A percentile compares a stretch with the other conserved stretches of the same genome.
phyloP scores from a whole-genome alignment of 2,888 invertebrate genomes.

The Coleophora flavipennella region DNA sequence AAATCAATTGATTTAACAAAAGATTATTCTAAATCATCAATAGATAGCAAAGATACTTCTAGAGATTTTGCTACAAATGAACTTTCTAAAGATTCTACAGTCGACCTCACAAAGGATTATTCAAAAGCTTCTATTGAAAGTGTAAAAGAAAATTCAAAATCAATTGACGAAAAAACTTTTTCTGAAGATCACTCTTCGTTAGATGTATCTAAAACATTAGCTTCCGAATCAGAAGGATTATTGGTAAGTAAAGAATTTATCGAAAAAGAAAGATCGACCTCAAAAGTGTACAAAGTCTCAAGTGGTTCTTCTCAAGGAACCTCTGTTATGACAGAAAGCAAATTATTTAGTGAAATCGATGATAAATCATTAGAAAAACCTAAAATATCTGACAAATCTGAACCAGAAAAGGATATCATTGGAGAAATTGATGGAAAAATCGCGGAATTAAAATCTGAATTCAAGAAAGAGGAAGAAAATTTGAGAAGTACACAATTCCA shows the following conservation, averaged over 20 bases:
- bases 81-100: constrained; percentile 64
- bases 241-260: constrained; percentile 53
- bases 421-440: constrained; percentile 42
- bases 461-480: constrained; percentile 35
- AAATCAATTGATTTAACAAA: constrained; percentile 62
- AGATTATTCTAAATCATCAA: constrained; percentile 65
- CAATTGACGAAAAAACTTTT: constrained; percentile 62
- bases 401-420: constrained; percentile 37
- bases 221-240: constrained; percentile 62
- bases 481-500: constrained; percentile 12
- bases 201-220: constrained; percentile 62
- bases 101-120: constrained; percentile 57
- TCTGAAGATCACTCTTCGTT: constrained; percentile 67
- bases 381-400: constrained; percentile 33
- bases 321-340: constrained; percentile 56
- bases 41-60: constrained; percentile 65
- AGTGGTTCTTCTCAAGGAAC: constrained; percentile 59
- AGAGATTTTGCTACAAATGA: constrained; percentile 66
- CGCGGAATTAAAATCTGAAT: constrained; percentile 36
- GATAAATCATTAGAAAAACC: constrained; percentile 42
- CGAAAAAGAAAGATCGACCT: constrained; percentile 52
- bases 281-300: constrained; percentile 41
- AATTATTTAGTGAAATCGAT: constrained; percentile 50
- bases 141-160: constrained; percentile 59
- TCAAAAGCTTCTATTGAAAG: constrained; percentile 64